Base-by-base conservation (phyloP, 2,888 invertebrate species). In the Platerodrilus igneus region DNA sequence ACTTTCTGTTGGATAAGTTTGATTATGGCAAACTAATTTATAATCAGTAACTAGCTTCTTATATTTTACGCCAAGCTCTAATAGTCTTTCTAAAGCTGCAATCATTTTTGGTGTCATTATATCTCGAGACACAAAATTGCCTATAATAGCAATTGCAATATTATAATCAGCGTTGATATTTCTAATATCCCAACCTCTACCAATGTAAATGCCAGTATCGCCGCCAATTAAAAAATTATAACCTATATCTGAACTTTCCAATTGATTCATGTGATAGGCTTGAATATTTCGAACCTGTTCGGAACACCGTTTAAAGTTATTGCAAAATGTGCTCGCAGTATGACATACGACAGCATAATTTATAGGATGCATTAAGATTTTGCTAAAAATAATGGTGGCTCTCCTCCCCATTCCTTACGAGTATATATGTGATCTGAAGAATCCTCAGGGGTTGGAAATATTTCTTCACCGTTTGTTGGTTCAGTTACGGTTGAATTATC, bases 131-230 rank as follows among this genome's bases (percentile, higher is more conserved):
- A 65, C 57, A 50, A 61, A 74, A 56, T 73, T 69, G 13, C 75
- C 76, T 57, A 75, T 68, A 48, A 74, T 70, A 39, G 67, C 66
- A 21, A 76, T 63, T 2, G 68, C 69, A 41, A 76, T 61, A 26
- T 69, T 66, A 36, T 66, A 64, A 29, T 55, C 57, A 10, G 68
- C 66, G 56, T 75, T 75, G 19, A 74, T 70, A 40, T 77, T 78
- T 31, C 68, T 67, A 23, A 63, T 65, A 40, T 69, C 64, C 74
- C 70, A 76, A 45, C 74, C 74, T 40, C 75, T 64, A 16, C 74
- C 75, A 29, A 70, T 70, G 53, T 74, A 76, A 19, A 75, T 60
- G 44, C 68, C 68, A 4, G 73, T 76, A 60, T 78, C 77, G 20
- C 72, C 71, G 4, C 76, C 77, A 34, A 79, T 68, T 50, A 76